Evolutionary conservation across 2,113 vertebrate genomes (phyloP).

Genomic region (Ophiodon elongatus): DNA sequence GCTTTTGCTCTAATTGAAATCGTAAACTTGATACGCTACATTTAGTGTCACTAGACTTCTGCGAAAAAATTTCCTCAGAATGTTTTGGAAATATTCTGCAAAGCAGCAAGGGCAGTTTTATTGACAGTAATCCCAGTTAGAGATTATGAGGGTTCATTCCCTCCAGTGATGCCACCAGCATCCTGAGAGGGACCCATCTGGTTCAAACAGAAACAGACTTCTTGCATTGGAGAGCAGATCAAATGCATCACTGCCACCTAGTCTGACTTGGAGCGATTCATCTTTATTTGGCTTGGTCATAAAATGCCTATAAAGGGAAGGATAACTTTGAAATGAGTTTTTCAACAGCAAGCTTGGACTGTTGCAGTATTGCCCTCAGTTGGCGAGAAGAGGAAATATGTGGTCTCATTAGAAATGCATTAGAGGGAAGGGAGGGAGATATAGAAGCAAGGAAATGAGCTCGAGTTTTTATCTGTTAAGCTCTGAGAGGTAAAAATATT

Average conservation of each 20-base stretch:
- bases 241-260: constrained; percentile 68
- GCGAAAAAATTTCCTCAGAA: neutral
- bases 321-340: constrained; percentile 70
- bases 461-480: constrained; percentile 59
- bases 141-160: constrained; percentile 44
- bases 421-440: constrained; percentile 55
- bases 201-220: constrained; percentile 36
- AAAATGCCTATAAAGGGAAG: constrained; percentile 62
- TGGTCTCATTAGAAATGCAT: constrained; percentile 78
- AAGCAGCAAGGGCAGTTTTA: constrained; percentile 21
- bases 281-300: constrained; percentile 68
- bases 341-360: constrained; percentile 50
- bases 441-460: constrained; percentile 51
- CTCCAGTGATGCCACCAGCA: constrained; percentile 38
- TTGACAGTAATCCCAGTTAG: constrained; percentile 53
- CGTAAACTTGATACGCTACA: neutral
- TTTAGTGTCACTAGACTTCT: constrained; percentile 11
- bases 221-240: constrained; percentile 36
- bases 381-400: constrained; percentile 54
- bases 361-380: constrained; percentile 49
- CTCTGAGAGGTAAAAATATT: constrained; percentile 58
- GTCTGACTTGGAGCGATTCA: constrained; percentile 48
- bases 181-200: constrained; percentile 64
- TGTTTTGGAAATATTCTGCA: constrained; percentile 48
- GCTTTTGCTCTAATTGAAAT: constrained; percentile 44